Percentiles rank a stretch among this genome's conserved stretches.
Evolutionary conservation across 1,140 invertebrate species (phyloP).

Genomic region (Protaetia brevitarsis): DNA sequence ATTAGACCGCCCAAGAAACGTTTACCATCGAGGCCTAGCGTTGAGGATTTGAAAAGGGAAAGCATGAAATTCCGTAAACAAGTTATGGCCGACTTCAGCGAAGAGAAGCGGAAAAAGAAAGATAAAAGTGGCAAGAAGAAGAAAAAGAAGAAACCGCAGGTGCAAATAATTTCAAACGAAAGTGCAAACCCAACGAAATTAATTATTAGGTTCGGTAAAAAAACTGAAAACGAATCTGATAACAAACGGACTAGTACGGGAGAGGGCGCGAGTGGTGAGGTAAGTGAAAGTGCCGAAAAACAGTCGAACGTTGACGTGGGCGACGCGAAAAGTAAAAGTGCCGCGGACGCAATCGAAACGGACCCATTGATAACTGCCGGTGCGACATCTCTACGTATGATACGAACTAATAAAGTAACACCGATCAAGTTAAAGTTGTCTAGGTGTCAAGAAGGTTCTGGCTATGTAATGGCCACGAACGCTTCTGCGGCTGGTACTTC

Average conservation of each 20-base stretch:
- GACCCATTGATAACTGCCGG: conserved; percentile 33
- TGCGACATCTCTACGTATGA: conserved; percentile 53
- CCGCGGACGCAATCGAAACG: not conserved
- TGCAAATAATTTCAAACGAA: conserved; percentile 60
- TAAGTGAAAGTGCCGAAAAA: conserved; percentile 46
- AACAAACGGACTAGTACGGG: conserved; percentile 31
- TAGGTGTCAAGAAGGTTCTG: conserved; percentile 69
- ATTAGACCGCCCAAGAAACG: conserved; percentile 79
- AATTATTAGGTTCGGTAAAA: conserved; percentile 61
- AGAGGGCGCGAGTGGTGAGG: conserved; percentile 25
- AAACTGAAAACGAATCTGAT: conserved; percentile 42
- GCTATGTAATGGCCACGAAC: conserved; percentile 59
- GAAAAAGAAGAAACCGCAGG: conserved; percentile 61
- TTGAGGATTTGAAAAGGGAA: conserved; percentile 75
- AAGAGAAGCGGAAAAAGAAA: conserved; percentile 60
- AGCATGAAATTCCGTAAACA: conserved; percentile 84
- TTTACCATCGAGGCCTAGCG: conserved; percentile 61
- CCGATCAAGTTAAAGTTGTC: conserved; percentile 80
- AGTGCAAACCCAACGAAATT: conserved; percentile 63
- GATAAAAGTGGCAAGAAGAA: conserved; percentile 63
- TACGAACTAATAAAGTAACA: conserved; percentile 64
- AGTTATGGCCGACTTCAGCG: conserved; percentile 72
- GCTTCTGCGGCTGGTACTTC: conserved; percentile 29
- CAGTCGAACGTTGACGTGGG: conserved; percentile 21
- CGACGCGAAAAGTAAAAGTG: conserved; percentile 43